phyloP scores from a whole-genome alignment of 1,140 invertebrate genomes.

The Drosophila santomea region DNA sequence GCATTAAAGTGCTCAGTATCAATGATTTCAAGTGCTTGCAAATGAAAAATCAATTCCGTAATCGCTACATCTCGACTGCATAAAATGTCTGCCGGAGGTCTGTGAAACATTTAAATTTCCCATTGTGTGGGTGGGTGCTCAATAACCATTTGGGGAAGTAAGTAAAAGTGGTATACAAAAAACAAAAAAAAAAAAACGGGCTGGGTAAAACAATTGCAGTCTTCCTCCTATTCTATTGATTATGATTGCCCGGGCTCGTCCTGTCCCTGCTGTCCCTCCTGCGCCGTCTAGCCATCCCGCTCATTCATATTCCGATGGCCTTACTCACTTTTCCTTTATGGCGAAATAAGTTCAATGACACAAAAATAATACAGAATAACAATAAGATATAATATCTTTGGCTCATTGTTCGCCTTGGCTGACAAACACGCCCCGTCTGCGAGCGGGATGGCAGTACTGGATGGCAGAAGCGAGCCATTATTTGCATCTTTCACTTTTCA shows the following conservation, averaged over 20 bases:
- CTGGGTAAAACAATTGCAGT: conserved; percentile 41
- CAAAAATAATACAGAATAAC: conserved; percentile 78
- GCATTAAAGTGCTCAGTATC: neutral
- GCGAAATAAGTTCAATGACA: conserved; percentile 80
- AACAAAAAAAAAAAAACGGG: conserved; percentile 11
- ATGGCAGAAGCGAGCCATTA: conserved; percentile 45
- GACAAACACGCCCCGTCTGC: conserved; percentile 49
- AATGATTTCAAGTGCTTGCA: neutral
- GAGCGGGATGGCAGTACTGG: conserved; percentile 22
- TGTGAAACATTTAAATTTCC: conserved; percentile 16
- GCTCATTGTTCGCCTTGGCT: conserved; percentile 61
- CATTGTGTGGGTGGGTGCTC: conserved; percentile 18
- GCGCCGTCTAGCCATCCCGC: conserved; percentile 23
- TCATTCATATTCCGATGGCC: conserved; percentile 19
- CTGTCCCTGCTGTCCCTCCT: neutral
- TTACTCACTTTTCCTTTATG: conserved; percentile 64
- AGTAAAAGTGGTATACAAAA: conserved; percentile 15
- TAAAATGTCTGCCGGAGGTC: conserved; percentile 17
- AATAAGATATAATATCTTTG: conserved; percentile 74
- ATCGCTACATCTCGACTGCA: conserved; percentile 8
- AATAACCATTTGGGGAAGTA: conserved; percentile 15
- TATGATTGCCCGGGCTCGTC: conserved; percentile 29
- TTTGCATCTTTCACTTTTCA: conserved; percentile 78
- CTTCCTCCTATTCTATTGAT: conserved; percentile 16
- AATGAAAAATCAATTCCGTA: conserved; percentile 36